Conservation (phyloP, 2,113 vertebrate species). For the Ploceus nigricollis region DNA sequence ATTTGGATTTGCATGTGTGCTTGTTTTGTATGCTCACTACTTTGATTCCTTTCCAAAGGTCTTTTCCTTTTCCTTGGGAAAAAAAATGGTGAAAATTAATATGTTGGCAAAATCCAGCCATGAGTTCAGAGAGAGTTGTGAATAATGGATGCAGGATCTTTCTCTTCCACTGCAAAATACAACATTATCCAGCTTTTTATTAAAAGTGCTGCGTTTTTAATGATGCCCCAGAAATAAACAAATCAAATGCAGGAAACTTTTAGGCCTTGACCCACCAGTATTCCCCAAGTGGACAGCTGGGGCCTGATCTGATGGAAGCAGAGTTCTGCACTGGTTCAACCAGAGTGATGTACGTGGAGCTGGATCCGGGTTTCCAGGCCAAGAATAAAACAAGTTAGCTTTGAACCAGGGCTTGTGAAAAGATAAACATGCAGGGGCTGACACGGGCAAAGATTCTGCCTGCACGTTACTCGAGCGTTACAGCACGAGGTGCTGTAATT, state of each 20-base stretch:
- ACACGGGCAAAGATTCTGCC: background rate
- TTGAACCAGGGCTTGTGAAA: background rate
- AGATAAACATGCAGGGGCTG: background rate
- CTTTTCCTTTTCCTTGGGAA: background rate
- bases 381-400: background rate
- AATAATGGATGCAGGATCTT: slow-evolving; percentile 33
- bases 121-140: slow-evolving; percentile 2
- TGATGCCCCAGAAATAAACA: background rate
- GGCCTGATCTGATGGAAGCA: background rate
- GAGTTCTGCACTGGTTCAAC: background rate
- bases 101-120: slow-evolving; percentile 19
- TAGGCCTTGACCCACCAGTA: accelerated
- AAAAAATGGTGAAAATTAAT: slow-evolving; percentile 33
- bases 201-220: background rate
- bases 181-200: background rate
- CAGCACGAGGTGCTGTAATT: background rate
- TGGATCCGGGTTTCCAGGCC: background rate
- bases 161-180: background rate
- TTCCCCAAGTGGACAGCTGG: background rate
- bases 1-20: background rate
- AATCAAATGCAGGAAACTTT: background rate
- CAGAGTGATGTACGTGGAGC: background rate
- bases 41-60: slow-evolving; percentile 38
- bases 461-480: accelerated
- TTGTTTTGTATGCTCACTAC: background rate